phyloP scores from a whole-genome alignment of 2,113 vertebrate species.

The Microcebus tavaratra region DNA sequence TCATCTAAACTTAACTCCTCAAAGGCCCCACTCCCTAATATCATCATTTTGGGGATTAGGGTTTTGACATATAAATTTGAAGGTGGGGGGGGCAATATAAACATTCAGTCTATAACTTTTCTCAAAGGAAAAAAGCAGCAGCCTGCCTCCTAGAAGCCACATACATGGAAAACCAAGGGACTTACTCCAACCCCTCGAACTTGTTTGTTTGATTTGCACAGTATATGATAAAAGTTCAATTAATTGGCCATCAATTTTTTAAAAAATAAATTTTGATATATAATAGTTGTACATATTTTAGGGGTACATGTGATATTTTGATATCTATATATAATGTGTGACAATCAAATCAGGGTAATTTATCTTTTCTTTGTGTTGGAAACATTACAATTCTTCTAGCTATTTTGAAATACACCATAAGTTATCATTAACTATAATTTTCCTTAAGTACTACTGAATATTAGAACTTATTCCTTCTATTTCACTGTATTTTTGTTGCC shows the following conservation, averaged over 20 bases:
- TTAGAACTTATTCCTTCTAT: too few relatives aligned
- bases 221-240: not conserved
- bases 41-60: not conserved
- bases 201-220: not conserved
- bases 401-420: too few relatives aligned
- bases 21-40: not conserved
- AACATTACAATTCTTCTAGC: too few relatives aligned
- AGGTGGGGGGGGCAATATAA: too few relatives aligned
- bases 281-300: too few relatives aligned
- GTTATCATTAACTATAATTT: too few relatives aligned
- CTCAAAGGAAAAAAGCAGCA: not conserved
- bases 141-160: not conserved
- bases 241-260: not conserved
- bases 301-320: too few relatives aligned
- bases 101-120: not conserved
- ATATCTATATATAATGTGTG: too few relatives aligned
- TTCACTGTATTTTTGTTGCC: not conserved
- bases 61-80: not conserved
- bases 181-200: not conserved
- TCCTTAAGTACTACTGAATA: too few relatives aligned
- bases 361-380: too few relatives aligned
- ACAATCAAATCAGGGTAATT: too few relatives aligned
- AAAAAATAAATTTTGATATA: too few relatives aligned
- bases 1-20: not conserved
- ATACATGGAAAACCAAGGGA: not conserved